Base-by-base conservation (phyloP, 1,140 invertebrate genomes). In the Heliothis subflexa region DNA sequence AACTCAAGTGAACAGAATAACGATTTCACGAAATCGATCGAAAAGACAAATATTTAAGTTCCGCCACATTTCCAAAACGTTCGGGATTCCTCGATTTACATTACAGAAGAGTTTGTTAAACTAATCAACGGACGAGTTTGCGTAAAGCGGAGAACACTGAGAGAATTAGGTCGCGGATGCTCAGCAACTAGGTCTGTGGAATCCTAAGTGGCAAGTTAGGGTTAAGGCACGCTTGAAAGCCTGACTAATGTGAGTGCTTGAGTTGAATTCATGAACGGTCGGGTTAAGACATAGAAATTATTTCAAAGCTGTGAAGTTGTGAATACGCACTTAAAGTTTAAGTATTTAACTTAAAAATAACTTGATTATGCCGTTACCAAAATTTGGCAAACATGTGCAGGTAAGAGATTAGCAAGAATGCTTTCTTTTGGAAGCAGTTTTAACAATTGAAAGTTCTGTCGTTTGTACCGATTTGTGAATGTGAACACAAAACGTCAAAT, bases 91-190 rank as follows among this genome's bases (percentile, higher is more conserved):
- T 59, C 50, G 13, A 71, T 54, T 52, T 59, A 59, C 49, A 75
- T 57, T 25, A 72, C 52, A 40, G 10, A 45, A 54, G 16, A 49
- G 47, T 61, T 47, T 78, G 62, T 70, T 64, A 62, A 71, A 80
- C 72, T 77, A 77, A 84, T 84, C 76, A 78, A 57, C 21, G 57
- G 66, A 80, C 74, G 75, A 77, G 73, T 79, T 49, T 61, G 71
- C 64, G 57, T 18, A 28, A 47, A 57, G 33, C 47, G 66, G 45
- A 71, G 78, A 61, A 21, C 10, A 47, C 55, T 50, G 62, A 11
- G 49, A 40, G 62, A 84, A 81, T 78, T 82, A 78, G 83, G 83
- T 82, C 81, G 83, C 47, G 83, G 52, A 64, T 81, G 78, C 77
- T 81, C 73, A 70, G 74, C 71, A 78, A 78, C 61, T 57, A 64